phyloP scores from a whole-genome alignment of 2,113 vertebrate genomes.

The Syrmaticus mikado region DNA sequence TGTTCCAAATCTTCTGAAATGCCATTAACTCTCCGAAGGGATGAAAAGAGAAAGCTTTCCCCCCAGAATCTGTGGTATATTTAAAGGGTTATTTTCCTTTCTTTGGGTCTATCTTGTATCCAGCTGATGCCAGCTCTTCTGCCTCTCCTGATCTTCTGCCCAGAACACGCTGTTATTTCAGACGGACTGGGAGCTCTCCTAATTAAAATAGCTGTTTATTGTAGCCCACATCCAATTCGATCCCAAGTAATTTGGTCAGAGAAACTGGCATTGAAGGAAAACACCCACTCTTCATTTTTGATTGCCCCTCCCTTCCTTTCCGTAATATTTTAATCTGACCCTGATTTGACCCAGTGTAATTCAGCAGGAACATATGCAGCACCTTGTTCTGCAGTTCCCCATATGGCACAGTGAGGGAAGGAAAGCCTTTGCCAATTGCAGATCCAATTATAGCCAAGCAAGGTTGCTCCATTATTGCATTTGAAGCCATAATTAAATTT shows the following conservation, averaged over 20 bases:
- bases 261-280: neutral
- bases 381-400: conserved; percentile 68
- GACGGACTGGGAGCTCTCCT: neutral
- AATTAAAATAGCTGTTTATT: conserved; percentile 4
- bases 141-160: neutral
- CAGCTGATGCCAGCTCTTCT: neutral
- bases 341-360: conserved; percentile 20
- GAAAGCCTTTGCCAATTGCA: conserved; percentile 68
- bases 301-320: neutral
- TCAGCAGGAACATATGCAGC: conserved; percentile 53
- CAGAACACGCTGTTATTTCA: neutral
- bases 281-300: neutral
- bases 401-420: conserved; percentile 70
- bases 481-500: conserved; percentile 79
- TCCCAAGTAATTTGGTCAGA: neutral
- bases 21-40: neutral
- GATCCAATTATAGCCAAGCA: conserved; percentile 76
- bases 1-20: neutral
- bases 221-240: neutral
- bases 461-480: conserved; percentile 77
- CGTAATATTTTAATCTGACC: conserved; percentile 7
- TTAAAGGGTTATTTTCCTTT: neutral
- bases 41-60: neutral
- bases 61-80: neutral
- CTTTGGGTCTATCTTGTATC: neutral